These are phyloP conservation scores for Camelus dromedarius DNA, from an alignment of 2,113 vertebrate species.

Conservation along the genomic window DNA sequence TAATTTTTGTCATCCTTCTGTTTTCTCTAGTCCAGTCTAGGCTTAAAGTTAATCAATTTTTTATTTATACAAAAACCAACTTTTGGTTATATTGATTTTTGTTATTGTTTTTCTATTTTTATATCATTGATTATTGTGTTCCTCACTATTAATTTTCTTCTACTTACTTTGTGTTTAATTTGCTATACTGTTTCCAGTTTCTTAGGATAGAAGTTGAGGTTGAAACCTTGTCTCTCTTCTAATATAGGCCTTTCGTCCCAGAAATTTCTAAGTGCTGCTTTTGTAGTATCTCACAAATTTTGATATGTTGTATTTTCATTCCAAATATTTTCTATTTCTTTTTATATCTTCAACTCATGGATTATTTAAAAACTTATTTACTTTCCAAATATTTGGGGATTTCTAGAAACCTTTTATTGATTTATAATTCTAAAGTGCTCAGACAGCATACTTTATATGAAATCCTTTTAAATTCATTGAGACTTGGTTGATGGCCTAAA, in stretches of 20 bases:
- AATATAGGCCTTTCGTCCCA: background rate
- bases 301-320: background rate
- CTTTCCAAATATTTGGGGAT: constrained; percentile 26
- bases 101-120: background rate
- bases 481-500: background rate
- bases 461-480: background rate
- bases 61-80: background rate
- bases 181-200: background rate
- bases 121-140: background rate
- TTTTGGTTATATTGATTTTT: background rate
- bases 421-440: background rate
- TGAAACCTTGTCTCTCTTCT: background rate
- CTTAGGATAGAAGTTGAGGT: background rate
- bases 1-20: background rate
- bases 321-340: constrained; percentile 27
- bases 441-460: background rate
- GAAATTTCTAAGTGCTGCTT: background rate
- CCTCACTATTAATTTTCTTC: background rate
- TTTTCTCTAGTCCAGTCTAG: background rate
- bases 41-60: background rate
- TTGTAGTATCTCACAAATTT: background rate
- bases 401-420: background rate
- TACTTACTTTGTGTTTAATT: background rate
- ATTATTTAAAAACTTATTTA: constrained; percentile 21
- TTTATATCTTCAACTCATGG: background rate